Percentiles rank a stretch among this genome's conserved stretches.
These are phyloP conservation scores for Hemiprocne comata DNA, from an alignment of 2,113 vertebrate genomes.

Conservation along the genomic window DNA sequence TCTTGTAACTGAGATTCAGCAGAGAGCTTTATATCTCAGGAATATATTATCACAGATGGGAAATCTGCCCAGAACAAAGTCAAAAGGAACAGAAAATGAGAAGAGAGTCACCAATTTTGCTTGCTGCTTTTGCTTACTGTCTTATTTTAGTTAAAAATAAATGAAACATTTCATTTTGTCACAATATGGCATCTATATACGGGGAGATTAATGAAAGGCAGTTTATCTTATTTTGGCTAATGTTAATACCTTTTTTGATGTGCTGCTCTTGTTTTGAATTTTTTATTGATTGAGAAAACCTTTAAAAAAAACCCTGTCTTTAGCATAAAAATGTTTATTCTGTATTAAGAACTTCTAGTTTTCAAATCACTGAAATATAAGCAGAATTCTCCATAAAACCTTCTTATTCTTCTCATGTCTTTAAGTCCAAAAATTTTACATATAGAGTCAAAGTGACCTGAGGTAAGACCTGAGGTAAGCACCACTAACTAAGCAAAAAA, in stretches of 20 bases:
- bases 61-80: slow-evolving; percentile 9
- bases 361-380: background rate
- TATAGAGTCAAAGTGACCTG: background rate
- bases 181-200: background rate
- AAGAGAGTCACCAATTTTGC: background rate
- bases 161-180: background rate
- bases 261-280: background rate
- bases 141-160: background rate
- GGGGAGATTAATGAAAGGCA: background rate
- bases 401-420: background rate
- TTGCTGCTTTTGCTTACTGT: background rate
- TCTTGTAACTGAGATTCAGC: slow-evolving; percentile 20
- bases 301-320: background rate
- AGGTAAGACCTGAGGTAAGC: background rate
- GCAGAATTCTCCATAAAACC: background rate
- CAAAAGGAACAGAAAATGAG: background rate
- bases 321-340: background rate
- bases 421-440: background rate
- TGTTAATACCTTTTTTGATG: background rate
- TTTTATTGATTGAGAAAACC: background rate
- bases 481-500: background rate
- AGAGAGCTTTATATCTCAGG: background rate
- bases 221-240: background rate
- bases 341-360: background rate
- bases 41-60: background rate